These are phyloP conservation scores for Araneus ventricosus DNA, from an alignment of 1,140 invertebrate genomes.

Conservation along the genomic window DNA sequence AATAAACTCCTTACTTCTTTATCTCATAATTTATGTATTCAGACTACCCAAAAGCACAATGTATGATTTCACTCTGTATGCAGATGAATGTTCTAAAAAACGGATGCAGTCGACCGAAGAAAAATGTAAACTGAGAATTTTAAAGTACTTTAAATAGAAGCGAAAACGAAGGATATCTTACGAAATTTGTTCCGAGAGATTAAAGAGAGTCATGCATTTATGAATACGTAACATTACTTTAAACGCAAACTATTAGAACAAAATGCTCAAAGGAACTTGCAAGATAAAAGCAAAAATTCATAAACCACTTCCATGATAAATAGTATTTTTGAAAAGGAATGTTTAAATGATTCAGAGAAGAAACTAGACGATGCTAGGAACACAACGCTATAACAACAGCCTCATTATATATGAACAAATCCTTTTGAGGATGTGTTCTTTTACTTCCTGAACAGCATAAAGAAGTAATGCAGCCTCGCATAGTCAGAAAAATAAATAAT, in stretches of 20 bases:
- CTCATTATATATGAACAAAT: conserved; percentile 31
- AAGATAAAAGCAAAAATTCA: conserved; percentile 27
- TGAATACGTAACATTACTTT: conserved; percentile 1
- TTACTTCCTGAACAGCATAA: neutral
- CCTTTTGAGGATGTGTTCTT: neutral
- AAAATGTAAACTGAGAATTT: neutral
- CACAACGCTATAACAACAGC: neutral
- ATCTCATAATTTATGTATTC: neutral
- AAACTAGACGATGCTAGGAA: neutral
- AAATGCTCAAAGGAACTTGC: neutral
- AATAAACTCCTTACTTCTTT: neutral
- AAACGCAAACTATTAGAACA: conserved; percentile 21
- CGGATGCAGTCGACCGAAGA: neutral
- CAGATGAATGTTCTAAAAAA: neutral
- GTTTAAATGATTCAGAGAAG: conserved; percentile 8
- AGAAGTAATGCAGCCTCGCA: neutral
- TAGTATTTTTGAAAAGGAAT: neutral
- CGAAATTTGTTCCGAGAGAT: neutral
- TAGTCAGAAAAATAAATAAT: neutral
- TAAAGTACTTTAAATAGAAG: neutral
- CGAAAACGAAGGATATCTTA: neutral
- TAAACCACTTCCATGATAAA: neutral
- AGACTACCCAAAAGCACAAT: neutral
- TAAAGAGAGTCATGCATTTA: conserved; percentile 14
- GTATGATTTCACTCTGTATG: neutral